Evolutionary conservation across 2,113 vertebrate species (phyloP).

Genomic region (Strix uralensis): DNA sequence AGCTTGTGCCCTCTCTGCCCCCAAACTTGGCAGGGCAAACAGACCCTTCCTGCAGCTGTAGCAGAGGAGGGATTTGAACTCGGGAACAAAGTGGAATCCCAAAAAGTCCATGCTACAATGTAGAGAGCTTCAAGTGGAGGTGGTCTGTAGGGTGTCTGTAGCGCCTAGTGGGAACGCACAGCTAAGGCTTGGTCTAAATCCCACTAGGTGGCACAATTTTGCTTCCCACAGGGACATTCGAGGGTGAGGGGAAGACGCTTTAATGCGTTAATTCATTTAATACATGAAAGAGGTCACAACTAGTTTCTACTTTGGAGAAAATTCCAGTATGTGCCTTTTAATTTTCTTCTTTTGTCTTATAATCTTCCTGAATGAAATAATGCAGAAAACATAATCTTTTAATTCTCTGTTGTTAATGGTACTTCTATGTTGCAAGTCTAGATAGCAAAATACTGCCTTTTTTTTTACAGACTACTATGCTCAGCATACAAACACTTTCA

Average conservation of each 20-base stretch:
- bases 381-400: not conserved
- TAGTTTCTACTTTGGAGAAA: not conserved
- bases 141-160: fast-evolving
- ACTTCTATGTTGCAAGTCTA: not conserved
- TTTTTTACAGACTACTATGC: not conserved
- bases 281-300: not conserved
- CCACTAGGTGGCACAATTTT: conserved; percentile 47
- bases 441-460: not conserved
- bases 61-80: not conserved
- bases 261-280: not conserved
- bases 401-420: not conserved
- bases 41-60: not conserved
- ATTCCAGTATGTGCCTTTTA: not conserved
- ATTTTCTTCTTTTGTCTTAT: conserved; percentile 3
- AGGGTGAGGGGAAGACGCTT: not conserved
- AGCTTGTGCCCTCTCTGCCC: not conserved
- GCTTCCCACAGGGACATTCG: not conserved
- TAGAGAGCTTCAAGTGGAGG: not conserved
- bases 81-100: not conserved
- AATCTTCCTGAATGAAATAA: not conserved
- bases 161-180: not conserved
- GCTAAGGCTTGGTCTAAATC: not conserved
- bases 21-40: not conserved
- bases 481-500: not conserved
- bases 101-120: not conserved